A percentile compares a stretch with the other conserved stretches of the same genome.
phyloP scores from a whole-genome alignment of 2,888 invertebrate species.

The Biston stratarius region DNA sequence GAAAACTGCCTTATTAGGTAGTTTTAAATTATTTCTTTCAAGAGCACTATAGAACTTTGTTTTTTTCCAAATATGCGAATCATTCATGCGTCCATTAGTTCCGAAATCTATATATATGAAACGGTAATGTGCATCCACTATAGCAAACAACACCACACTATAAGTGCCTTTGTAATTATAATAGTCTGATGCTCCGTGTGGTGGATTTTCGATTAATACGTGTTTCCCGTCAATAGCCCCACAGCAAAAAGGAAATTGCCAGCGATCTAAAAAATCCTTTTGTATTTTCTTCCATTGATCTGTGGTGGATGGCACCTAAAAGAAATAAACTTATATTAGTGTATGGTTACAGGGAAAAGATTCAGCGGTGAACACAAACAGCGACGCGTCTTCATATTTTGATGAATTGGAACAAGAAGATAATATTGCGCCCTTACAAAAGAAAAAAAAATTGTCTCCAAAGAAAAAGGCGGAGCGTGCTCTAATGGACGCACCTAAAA shows the following conservation, averaged over 20 bases:
- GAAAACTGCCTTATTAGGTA: slow-evolving; percentile 43
- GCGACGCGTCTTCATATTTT: slow-evolving; percentile 50
- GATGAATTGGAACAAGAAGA: slow-evolving; percentile 50
- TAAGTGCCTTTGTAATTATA: slow-evolving; percentile 52
- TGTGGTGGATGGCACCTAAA: slow-evolving; percentile 50
- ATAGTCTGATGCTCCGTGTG: slow-evolving; percentile 47
- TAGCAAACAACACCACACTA: slow-evolving; percentile 46
- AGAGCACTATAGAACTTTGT: slow-evolving; percentile 43
- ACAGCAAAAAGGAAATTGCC: slow-evolving; percentile 54
- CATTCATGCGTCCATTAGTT: slow-evolving; percentile 44
- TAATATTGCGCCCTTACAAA: slow-evolving; percentile 46
- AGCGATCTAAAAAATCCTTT: slow-evolving; percentile 50
- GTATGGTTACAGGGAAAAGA: slow-evolving; percentile 46
- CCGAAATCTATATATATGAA: slow-evolving; percentile 45
- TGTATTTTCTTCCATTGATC: slow-evolving; percentile 51
- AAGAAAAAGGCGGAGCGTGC: slow-evolving; percentile 48
- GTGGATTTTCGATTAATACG: slow-evolving; percentile 47
- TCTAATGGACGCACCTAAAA: slow-evolving; percentile 43
- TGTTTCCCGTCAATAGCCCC: slow-evolving; percentile 58
- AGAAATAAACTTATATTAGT: slow-evolving; percentile 47
- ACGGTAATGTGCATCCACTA: slow-evolving; percentile 43
- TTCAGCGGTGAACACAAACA: slow-evolving; percentile 46
- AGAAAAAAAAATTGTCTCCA: slow-evolving; percentile 48
- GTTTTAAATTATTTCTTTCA: slow-evolving; percentile 45
- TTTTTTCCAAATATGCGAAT: slow-evolving; percentile 44